A percentile compares a stretch with the other conserved stretches of the same genome.
These are phyloP conservation scores for Sorex maritimensis DNA, from an alignment of 2,797 vertebrate species.

Conservation along the genomic window DNA sequence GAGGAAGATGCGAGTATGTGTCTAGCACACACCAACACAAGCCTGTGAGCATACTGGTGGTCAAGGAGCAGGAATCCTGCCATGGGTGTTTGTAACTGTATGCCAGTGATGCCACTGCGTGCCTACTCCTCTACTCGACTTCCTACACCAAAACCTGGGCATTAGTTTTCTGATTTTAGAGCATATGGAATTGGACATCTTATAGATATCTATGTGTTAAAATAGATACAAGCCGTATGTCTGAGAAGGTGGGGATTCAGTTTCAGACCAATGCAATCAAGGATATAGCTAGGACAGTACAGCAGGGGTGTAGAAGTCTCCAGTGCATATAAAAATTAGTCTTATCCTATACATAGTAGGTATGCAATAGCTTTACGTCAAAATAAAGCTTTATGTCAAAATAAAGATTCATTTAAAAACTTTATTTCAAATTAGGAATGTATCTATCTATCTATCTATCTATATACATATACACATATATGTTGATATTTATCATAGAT, in stretches of 20 bases:
- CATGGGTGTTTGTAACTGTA: background rate
- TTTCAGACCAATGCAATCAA: background rate
- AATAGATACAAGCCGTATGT: background rate
- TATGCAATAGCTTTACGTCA: too few relatives aligned
- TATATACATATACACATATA: too few relatives aligned
- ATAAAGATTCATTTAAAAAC: too few relatives aligned
- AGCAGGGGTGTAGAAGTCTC: background rate
- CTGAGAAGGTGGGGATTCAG: background rate
- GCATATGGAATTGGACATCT: background rate
- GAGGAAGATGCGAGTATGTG: background rate
- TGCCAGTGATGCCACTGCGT: background rate
- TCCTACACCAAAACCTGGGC: background rate
- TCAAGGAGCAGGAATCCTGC: too few relatives aligned
- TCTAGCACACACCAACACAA: background rate
- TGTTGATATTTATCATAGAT: too few relatives aligned
- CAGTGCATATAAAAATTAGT: background rate
- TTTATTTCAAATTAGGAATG: too few relatives aligned
- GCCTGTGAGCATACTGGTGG: background rate
- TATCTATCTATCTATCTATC: too few relatives aligned
- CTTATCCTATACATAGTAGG: background rate
- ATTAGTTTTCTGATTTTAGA: slow-evolving; percentile 29
- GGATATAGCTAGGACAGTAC: background rate
- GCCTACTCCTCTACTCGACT: too few relatives aligned
- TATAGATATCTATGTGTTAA: background rate
- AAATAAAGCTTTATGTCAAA: too few relatives aligned